These are phyloP conservation scores for Tiaroga cobitis DNA, from an alignment of 2,797 vertebrate species.

Conservation along the genomic window DNA sequence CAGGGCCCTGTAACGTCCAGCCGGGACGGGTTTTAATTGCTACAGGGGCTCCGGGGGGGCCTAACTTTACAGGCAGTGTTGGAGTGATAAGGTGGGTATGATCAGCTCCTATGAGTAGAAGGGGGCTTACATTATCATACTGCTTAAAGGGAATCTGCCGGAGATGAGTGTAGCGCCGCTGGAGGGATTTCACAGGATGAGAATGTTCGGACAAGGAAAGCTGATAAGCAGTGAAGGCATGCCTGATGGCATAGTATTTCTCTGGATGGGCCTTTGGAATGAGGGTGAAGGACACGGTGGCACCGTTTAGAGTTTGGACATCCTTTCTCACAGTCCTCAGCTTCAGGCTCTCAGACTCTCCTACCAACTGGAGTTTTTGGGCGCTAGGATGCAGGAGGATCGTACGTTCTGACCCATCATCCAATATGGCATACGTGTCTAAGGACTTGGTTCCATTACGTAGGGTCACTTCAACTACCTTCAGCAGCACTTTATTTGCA, in stretches of 20 bases:
- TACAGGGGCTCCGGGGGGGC: not conserved
- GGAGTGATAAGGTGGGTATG: not conserved
- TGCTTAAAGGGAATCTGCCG: not conserved
- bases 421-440: no score
- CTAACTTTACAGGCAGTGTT: not conserved
- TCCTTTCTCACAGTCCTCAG: conserved; percentile 41
- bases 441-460: no score
- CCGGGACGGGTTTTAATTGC: not conserved
- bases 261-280: conserved; percentile 15
- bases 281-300: conserved; percentile 1
- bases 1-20: conserved; percentile 43
- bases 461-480: no score
- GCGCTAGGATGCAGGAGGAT: no score
- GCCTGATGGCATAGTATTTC: not conserved
- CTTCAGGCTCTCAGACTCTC: conserved; percentile 24
- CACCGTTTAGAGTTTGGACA: not conserved
- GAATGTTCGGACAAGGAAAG: not conserved
- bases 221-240: no score
- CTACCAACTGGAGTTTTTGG: no score
- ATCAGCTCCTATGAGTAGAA: not conserved
- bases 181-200: no score
- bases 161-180: not conserved
- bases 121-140: not conserved
- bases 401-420: no score
- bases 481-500: no score